A percentile compares a stretch with the other conserved stretches of the same genome.
Conservation (phyloP, 2,797 vertebrate species). For the Sebastes hubbsi region DNA sequence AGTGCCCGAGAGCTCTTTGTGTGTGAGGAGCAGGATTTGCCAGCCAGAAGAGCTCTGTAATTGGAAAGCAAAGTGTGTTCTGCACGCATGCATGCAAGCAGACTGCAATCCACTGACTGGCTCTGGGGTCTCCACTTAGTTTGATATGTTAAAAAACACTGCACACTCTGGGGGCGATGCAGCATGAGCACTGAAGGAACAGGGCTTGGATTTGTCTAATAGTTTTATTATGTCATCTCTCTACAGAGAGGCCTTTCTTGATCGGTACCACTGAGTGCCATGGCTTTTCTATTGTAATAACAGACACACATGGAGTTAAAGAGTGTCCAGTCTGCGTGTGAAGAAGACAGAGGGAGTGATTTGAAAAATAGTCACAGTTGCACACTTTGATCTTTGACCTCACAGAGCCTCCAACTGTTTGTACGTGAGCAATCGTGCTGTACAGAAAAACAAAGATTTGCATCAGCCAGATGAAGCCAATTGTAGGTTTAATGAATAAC, state of each 20-base stretch:
- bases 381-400: slow-evolving; percentile 54
- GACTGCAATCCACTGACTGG: slow-evolving; percentile 14
- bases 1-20: slow-evolving; percentile 31
- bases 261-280: slow-evolving; percentile 51
- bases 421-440: slow-evolving; percentile 25
- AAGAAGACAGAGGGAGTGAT: slow-evolving; percentile 1
- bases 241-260: slow-evolving; percentile 34
- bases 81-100: slow-evolving; percentile 25
- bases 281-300: slow-evolving; percentile 45
- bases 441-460: slow-evolving; percentile 40
- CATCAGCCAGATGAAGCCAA: slow-evolving; percentile 9
- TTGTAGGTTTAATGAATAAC: slow-evolving; percentile 52
- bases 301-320: slow-evolving; percentile 29
- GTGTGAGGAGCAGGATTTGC: slow-evolving; percentile 9
- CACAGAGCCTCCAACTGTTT: slow-evolving; percentile 11
- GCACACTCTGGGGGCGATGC: slow-evolving; percentile 4
- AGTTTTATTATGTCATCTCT: slow-evolving; percentile 36
- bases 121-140: slow-evolving; percentile 25
- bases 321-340: slow-evolving; percentile 21
- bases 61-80: slow-evolving; percentile 51
- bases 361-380: slow-evolving; percentile 24
- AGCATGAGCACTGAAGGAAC: not conserved
- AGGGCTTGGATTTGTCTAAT: slow-evolving; percentile 25
- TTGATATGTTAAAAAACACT: slow-evolving; percentile 39
- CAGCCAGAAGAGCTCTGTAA: slow-evolving; percentile 35